These are phyloP conservation scores for Alfaro cultratus DNA, from an alignment of 2,797 vertebrate species.

Conservation along the genomic window DNA sequence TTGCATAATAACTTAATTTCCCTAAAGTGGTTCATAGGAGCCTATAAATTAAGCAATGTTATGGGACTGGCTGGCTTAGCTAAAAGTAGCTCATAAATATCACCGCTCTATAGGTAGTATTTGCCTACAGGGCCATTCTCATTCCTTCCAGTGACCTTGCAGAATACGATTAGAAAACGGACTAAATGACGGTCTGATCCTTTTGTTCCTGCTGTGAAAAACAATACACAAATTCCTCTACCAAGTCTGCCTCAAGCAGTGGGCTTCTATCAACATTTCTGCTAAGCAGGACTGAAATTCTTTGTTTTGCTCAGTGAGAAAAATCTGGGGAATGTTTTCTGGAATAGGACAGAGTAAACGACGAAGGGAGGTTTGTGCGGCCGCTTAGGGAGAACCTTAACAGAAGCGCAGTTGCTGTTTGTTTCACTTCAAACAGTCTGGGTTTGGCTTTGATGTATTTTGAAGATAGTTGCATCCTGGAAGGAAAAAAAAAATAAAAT, in stretches of 20 bases:
- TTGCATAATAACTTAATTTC: conserved; percentile 12
- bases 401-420: conserved; percentile 32
- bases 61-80: conserved; percentile 5
- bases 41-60: conserved; percentile 17
- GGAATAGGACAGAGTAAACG: conserved; percentile 15
- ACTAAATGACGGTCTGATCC: neutral
- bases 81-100: conserved; percentile 10
- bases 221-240: conserved; percentile 10
- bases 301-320: conserved; percentile 23
- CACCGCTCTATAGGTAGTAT: neutral
- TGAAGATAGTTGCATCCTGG: conserved; percentile 30
- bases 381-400: conserved; percentile 21
- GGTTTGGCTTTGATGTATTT: conserved; percentile 48
- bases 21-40: neutral
- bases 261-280: neutral
- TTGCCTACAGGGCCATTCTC: neutral
- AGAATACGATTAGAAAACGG: conserved; percentile 11
- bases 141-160: conserved; percentile 9
- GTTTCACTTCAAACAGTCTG: conserved; percentile 50
- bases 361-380: conserved; percentile 10
- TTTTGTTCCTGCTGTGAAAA: conserved; percentile 16
- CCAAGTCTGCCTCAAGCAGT: neutral
- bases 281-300: conserved; percentile 3
- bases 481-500: conserved; percentile 10
- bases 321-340: conserved; percentile 29